These are phyloP conservation scores for Dryobotodes eremita DNA, from an alignment of 2,888 invertebrate species.

Conservation along the genomic window DNA sequence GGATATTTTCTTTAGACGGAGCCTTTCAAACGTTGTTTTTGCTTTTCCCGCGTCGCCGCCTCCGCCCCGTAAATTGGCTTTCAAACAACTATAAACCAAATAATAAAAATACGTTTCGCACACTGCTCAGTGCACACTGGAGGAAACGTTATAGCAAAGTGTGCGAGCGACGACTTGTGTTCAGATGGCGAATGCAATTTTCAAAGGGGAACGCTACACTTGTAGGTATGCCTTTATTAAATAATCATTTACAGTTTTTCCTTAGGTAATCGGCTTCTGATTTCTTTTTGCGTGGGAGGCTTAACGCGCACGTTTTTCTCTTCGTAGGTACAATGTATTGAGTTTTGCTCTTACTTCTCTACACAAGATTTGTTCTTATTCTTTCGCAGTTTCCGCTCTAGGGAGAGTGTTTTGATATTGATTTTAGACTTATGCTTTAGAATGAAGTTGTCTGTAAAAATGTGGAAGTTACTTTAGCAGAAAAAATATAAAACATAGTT, in stretches of 20 bases:
- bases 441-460: conserved; percentile 14
- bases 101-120: conserved; percentile 70
- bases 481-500: background rate
- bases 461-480: background rate
- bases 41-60: conserved; percentile 69
- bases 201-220: conserved; percentile 47
- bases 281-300: conserved; percentile 27
- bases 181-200: conserved; percentile 53
- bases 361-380: conserved; percentile 35
- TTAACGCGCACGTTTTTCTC: conserved; percentile 24
- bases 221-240: conserved; percentile 25
- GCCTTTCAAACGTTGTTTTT: conserved; percentile 76
- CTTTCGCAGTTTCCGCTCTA: conserved; percentile 19
- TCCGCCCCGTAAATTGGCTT: conserved; percentile 77
- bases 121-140: conserved; percentile 41
- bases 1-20: conserved; percentile 73
- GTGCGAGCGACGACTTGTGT: conserved; percentile 38
- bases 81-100: conserved; percentile 75
- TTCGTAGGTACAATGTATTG: conserved; percentile 21
- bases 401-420: conserved; percentile 33
- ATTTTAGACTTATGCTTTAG: conserved; percentile 50
- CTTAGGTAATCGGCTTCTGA: conserved; percentile 9
- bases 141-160: conserved; percentile 68
- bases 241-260: conserved; percentile 41
- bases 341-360: conserved; percentile 29